These are phyloP conservation scores for Lates calcarifer DNA, from an alignment of 2,113 vertebrate genomes.

Conservation along the genomic window DNA sequence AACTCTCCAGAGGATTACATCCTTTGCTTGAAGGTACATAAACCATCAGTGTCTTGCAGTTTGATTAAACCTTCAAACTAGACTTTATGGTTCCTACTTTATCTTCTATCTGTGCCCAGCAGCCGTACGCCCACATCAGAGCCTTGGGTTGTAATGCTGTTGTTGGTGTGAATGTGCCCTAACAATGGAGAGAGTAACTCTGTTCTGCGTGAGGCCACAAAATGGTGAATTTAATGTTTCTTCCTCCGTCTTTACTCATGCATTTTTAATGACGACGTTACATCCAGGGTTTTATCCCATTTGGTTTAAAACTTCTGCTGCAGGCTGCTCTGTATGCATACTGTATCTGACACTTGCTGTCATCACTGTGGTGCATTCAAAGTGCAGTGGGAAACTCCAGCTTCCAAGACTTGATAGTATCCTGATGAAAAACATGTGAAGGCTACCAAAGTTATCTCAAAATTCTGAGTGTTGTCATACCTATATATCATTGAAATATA, in stretches of 20 bases:
- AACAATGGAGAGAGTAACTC: background rate
- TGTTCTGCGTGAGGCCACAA: background rate
- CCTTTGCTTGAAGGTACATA: background rate
- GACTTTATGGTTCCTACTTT: constrained; percentile 14
- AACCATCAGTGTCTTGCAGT: constrained; percentile 11
- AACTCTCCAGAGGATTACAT: constrained; percentile 8
- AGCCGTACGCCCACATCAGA: background rate
- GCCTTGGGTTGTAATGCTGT: background rate
- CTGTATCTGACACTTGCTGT: constrained; percentile 21
- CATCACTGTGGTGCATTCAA: constrained; percentile 3
- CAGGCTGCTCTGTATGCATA: constrained; percentile 28
- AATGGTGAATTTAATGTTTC: constrained; percentile 13
- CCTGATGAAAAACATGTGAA: background rate
- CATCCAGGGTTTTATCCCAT: constrained; percentile 16
- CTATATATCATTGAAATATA: no score
- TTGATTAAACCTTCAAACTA: constrained; percentile 40
- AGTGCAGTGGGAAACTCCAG: background rate
- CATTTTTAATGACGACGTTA: constrained; percentile 27
- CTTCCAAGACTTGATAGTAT: background rate
- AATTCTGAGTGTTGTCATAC: no score
- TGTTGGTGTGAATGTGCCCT: constrained; percentile 4
- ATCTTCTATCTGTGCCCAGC: background rate
- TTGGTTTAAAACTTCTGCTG: constrained; percentile 38
- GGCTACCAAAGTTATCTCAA: background rate
- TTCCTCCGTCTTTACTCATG: constrained; percentile 5